Conservation (phyloP, 1,140 invertebrate species). For the Apis florea region DNA sequence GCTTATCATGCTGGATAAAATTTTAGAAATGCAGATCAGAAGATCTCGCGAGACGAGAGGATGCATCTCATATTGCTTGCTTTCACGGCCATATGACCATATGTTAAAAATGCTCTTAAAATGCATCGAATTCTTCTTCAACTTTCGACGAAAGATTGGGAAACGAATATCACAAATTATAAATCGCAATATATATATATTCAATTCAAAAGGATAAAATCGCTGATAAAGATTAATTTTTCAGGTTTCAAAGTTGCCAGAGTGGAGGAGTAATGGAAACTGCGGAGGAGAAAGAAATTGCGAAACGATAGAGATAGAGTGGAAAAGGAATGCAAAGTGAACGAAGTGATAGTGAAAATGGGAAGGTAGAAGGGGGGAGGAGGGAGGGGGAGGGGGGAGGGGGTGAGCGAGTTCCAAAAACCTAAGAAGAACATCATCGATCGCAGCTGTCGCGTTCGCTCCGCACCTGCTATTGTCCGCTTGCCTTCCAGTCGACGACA, state of each 20-base stretch:
- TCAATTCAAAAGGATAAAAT: not conserved
- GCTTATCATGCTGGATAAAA: not conserved
- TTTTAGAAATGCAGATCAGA: conserved; percentile 4
- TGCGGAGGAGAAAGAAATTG: no score
- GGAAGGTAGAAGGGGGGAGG: conserved; percentile 21
- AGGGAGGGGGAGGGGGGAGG: not conserved
- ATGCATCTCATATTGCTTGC: not conserved
- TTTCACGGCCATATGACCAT: conserved; percentile 9
- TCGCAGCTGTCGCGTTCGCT: conserved; percentile 77
- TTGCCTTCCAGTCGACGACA: conserved; percentile 70
- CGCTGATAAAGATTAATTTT: no score
- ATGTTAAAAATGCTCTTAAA: not conserved
- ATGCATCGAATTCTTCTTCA: not conserved
- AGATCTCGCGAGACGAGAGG: not conserved
- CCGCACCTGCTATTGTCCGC: conserved; percentile 78
- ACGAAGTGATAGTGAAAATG: conserved; percentile 1
- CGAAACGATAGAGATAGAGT: conserved; percentile 4
- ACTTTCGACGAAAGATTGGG: no score
- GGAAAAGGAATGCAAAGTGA: not conserved
- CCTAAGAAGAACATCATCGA: conserved; percentile 76
- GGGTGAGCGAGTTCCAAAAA: conserved; percentile 69
- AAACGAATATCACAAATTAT: not conserved
- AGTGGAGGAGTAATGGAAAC: not conserved
- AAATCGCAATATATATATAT: not conserved
- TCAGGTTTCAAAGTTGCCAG: not conserved